Percentiles rank a stretch among this genome's conserved stretches.
phyloP scores from a whole-genome alignment of 2,797 vertebrate genomes.

The Rhabdophis nuchalis region DNA sequence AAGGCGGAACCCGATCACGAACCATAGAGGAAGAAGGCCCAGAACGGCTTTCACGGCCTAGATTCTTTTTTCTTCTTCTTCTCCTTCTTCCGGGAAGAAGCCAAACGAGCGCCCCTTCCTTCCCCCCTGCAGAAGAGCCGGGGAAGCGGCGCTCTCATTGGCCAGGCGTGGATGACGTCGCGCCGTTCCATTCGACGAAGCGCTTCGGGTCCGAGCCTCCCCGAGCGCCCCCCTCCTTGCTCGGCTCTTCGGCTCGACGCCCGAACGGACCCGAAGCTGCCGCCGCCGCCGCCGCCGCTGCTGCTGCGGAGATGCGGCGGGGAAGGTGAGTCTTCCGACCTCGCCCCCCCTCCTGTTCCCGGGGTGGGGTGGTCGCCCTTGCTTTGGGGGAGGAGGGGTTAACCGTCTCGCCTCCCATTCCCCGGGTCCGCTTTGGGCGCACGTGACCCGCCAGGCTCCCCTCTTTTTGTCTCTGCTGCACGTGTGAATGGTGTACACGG shows the following conservation, averaged over 20 bases:
- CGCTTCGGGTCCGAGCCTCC: not conserved
- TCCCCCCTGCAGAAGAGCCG: too few relatives aligned
- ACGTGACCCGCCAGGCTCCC: not conserved
- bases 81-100: not conserved
- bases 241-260: not conserved
- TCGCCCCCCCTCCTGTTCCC: not conserved
- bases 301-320: not conserved
- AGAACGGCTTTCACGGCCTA: not conserved
- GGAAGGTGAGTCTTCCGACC: not conserved
- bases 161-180: not conserved
- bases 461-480: not conserved
- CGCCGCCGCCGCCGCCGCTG: not conserved
- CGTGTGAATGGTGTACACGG: not conserved
- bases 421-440: not conserved
- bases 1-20: too few relatives aligned
- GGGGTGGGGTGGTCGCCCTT: not conserved
- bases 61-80: not conserved
- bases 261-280: not conserved
- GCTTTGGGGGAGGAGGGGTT: too few relatives aligned
- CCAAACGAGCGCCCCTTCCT: too few relatives aligned
- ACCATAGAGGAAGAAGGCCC: not conserved
- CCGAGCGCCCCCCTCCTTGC: not conserved
- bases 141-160: not conserved
- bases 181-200: not conserved
- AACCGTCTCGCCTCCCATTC: not conserved